Conservation (phyloP, 2,797 vertebrate genomes). For the Hydrolagus colliei region DNA sequence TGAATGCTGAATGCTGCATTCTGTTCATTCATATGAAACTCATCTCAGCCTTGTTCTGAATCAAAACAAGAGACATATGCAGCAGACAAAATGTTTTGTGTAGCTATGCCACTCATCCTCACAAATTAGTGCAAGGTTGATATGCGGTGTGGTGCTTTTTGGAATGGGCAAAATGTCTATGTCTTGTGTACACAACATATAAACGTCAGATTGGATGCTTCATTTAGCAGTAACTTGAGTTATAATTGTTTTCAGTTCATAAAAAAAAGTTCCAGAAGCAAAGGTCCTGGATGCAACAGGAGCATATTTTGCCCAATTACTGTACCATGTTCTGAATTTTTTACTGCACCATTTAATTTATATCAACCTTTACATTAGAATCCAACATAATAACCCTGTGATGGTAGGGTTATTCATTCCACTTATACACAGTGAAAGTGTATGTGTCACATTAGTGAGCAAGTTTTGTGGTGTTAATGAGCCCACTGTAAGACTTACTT, state of each 20-base stretch:
- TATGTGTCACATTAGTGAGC: no score
- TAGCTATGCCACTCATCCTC: neutral
- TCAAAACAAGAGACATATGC: neutral
- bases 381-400: no score
- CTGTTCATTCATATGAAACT: neutral
- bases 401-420: no score
- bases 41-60: neutral
- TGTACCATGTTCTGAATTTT: no score
- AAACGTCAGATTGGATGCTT: no score
- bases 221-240: neutral
- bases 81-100: neutral
- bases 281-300: neutral
- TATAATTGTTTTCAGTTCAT: neutral
- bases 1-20: neutral
- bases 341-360: neutral
- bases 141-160: neutral
- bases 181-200: neutral
- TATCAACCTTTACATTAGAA: neutral
- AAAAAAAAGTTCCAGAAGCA: neutral
- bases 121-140: neutral
- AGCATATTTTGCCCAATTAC: neutral
- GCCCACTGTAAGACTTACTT: no score
- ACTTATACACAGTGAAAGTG: no score
- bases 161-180: neutral
- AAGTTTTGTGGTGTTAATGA: no score